Evolutionary conservation across 2,113 vertebrate genomes (phyloP).

Genomic region (Hydropotes inermis): DNA sequence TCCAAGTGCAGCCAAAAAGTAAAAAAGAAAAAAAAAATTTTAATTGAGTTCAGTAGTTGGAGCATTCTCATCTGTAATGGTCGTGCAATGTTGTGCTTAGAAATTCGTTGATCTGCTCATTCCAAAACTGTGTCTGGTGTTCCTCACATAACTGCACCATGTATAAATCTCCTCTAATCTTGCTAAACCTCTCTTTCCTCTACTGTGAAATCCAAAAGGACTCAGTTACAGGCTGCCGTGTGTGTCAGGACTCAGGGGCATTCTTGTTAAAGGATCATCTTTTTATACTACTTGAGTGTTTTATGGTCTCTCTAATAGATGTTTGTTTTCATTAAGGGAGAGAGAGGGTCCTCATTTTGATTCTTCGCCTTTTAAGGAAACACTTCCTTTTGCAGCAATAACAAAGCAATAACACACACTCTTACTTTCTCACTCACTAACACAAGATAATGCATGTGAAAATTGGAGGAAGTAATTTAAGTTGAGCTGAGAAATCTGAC

Average conservation of each 20-base stretch:
- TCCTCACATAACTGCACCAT: background rate
- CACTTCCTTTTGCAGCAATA: background rate
- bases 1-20: background rate
- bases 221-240: background rate
- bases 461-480: background rate
- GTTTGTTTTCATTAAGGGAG: background rate
- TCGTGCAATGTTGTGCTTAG: background rate
- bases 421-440: background rate
- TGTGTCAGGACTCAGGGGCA: background rate
- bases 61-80: background rate
- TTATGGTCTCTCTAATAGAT: background rate
- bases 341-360: background rate
- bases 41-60: background rate
- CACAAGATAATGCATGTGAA: background rate
- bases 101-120: background rate
- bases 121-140: background rate
- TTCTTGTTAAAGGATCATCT: background rate
- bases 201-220: background rate
- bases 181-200: background rate
- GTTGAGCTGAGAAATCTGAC: background rate
- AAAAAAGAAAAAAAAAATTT: background rate
- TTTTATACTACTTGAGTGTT: background rate
- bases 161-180: background rate
- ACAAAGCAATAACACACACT: background rate
- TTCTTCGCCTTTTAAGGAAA: conserved; percentile 6